Conservation (phyloP, 2,797 vertebrate species). For the Centropyge bicolor region DNA sequence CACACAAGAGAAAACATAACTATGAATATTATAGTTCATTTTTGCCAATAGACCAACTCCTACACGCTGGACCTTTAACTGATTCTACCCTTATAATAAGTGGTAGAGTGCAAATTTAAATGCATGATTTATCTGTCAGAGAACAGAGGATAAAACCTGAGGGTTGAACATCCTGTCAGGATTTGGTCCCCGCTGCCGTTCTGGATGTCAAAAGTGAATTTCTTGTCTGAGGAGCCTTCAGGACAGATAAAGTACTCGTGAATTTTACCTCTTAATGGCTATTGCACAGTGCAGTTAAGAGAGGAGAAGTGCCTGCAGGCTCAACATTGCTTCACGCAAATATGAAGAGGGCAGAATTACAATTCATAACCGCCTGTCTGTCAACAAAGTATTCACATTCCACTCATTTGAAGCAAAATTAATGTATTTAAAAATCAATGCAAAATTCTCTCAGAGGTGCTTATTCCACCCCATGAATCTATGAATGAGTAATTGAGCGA, state of each 20-base stretch:
- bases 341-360: conserved; percentile 37
- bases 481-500: conserved; percentile 59
- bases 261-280: conserved; percentile 34
- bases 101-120: conserved; percentile 15
- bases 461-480: conserved; percentile 49
- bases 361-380: conserved; percentile 55
- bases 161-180: conserved; percentile 30
- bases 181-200: conserved; percentile 27
- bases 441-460: conserved; percentile 57
- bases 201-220: conserved; percentile 40
- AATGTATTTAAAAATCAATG: conserved; percentile 72
- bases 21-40: too few relatives aligned
- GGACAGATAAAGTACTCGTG: conserved; percentile 33
- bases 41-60: background rate
- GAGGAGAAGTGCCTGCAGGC: conserved; percentile 30
- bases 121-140: conserved; percentile 6
- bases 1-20: too few relatives aligned
- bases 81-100: background rate
- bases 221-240: conserved; percentile 30
- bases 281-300: conserved; percentile 21
- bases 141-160: conserved; percentile 27
- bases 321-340: conserved; percentile 33
- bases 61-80: background rate
- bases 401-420: conserved; percentile 64
- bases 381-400: conserved; percentile 49